phyloP scores from a whole-genome alignment of 2,797 vertebrate genomes.

The Rhynchonycteris naso region DNA sequence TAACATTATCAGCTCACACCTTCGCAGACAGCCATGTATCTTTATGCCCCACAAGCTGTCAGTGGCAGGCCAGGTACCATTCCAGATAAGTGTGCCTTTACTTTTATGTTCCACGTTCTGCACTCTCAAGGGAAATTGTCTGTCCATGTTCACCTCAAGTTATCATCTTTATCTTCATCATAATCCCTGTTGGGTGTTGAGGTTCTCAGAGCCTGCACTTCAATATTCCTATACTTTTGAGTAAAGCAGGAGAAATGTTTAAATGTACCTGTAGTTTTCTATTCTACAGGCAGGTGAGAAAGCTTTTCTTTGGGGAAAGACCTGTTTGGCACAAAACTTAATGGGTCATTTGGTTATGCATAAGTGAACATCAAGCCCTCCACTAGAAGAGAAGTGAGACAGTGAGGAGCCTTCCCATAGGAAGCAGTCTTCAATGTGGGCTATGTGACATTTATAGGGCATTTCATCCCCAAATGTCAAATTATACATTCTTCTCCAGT shows the following conservation, averaged over 20 bases:
- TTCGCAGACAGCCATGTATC: neutral
- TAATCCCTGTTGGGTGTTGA: neutral
- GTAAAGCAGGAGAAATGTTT: neutral
- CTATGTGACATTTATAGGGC: too few relatives aligned
- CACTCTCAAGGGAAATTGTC: neutral
- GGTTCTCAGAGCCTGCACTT: neutral
- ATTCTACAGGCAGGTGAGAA: neutral
- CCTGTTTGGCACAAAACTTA: neutral
- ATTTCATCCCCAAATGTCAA: too few relatives aligned
- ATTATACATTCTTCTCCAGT: too few relatives aligned
- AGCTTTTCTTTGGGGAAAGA: neutral
- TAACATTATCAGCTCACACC: too few relatives aligned
- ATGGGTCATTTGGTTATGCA: neutral
- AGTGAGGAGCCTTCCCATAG: neutral
- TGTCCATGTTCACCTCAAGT: neutral
- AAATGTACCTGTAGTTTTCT: neutral
- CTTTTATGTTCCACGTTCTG: neutral
- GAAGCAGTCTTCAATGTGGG: neutral
- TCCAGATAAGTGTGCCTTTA: neutral
- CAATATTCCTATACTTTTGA: neutral
- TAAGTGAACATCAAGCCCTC: neutral
- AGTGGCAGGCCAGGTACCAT: neutral
- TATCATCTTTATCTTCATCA: neutral
- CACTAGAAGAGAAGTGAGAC: neutral
- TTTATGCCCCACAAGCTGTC: too few relatives aligned